A percentile compares a stretch with the other conserved stretches of the same genome.
These are phyloP conservation scores for Arizona elegans DNA, from an alignment of 2,113 vertebrate species.

Conservation along the genomic window DNA sequence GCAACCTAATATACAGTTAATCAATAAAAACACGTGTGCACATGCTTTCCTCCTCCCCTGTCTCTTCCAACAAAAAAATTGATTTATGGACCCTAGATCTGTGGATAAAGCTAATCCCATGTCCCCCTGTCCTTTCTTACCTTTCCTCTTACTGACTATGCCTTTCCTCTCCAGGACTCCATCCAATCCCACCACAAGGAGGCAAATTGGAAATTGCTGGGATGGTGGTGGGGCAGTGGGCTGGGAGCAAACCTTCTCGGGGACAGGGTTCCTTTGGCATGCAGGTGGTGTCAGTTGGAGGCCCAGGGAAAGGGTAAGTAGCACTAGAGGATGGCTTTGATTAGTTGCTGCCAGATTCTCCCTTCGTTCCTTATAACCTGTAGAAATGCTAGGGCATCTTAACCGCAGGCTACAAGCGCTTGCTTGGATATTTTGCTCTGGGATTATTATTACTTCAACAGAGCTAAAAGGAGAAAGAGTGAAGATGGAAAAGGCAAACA, in stretches of 20 bases:
- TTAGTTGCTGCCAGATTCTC: constrained; percentile 2
- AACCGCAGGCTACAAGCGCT: background rate
- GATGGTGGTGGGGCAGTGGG: constrained; percentile 93
- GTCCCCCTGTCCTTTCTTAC: too few species aligned
- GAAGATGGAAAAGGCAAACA: background rate
- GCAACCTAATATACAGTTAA: background rate
- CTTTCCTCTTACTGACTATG: constrained; percentile 3
- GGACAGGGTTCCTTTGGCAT: constrained; percentile 86
- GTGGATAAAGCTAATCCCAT: background rate
- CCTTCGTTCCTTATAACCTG: background rate
- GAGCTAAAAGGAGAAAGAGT: background rate
- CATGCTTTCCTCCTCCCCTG: background rate
- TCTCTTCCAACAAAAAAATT: background rate
- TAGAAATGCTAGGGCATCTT: background rate
- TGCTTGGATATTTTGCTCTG: background rate
- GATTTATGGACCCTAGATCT: background rate
- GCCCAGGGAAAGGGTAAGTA: constrained; percentile 84
- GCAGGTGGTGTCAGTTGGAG: constrained; percentile 87
- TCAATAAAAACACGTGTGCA: background rate
- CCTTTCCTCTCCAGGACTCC: constrained; percentile 71
- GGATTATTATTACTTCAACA: background rate
- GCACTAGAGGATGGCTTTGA: background rate
- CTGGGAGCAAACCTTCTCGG: constrained; percentile 84
- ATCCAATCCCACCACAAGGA: constrained; percentile 88
- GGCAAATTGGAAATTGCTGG: constrained; percentile 91